These are phyloP conservation scores for Ophion ellenae DNA, from an alignment of 2,888 invertebrate genomes.

Conservation along the genomic window DNA sequence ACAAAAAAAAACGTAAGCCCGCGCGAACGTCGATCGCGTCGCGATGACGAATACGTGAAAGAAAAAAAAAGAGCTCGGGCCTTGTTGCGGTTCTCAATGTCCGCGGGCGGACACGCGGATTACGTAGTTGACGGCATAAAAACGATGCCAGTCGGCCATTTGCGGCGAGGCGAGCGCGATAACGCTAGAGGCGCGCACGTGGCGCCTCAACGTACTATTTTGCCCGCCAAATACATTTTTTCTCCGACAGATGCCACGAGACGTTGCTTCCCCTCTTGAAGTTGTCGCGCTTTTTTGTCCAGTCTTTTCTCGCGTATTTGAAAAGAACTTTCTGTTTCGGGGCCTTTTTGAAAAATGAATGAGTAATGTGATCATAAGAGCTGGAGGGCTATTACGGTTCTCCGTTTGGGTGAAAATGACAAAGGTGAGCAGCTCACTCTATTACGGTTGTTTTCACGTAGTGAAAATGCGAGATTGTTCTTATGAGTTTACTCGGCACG, in stretches of 20 bases:
- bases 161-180: conserved; percentile 36
- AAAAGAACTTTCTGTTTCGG: background rate
- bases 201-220: background rate
- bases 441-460: too few relatives aligned
- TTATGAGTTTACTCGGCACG: too few relatives aligned
- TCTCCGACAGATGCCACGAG: background rate
- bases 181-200: background rate
- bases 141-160: conserved; percentile 45
- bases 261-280: background rate
- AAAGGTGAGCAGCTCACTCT: too few relatives aligned
- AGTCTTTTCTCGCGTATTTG: too few relatives aligned
- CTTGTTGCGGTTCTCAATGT: background rate
- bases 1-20: background rate
- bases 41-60: background rate
- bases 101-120: conserved; percentile 49
- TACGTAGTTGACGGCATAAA: conserved; percentile 49
- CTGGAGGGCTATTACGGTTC: background rate
- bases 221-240: background rate
- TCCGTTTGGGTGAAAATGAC: too few relatives aligned
- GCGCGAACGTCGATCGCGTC: background rate
- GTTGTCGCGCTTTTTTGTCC: background rate
- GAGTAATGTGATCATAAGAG: background rate
- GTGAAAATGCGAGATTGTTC: too few relatives aligned
- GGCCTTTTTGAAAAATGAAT: background rate
- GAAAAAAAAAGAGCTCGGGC: conserved; percentile 2